Evolutionary conservation across 2,797 vertebrate genomes (phyloP).

Genomic region (Urosaurus nigricauda): DNA sequence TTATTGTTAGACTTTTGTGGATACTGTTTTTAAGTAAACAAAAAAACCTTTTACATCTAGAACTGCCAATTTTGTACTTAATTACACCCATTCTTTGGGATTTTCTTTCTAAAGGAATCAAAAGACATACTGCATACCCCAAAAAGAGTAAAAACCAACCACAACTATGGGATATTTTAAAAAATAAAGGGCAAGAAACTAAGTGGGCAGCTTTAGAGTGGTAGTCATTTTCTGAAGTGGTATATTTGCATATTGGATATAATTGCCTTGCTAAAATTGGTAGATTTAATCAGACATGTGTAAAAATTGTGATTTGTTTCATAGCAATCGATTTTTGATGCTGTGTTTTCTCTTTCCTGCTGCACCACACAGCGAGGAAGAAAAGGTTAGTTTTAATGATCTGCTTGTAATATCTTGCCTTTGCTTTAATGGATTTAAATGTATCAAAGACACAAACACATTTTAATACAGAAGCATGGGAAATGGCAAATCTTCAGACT

Average conservation of each 20-base stretch:
- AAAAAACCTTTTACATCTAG: conserved; percentile 40
- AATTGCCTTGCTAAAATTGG: conserved; percentile 74
- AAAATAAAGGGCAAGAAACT: conserved; percentile 44
- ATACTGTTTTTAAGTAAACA: conserved; percentile 58
- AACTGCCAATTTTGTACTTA: conserved; percentile 67
- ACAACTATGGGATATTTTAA: conserved; percentile 34
- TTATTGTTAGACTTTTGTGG: conserved; percentile 45
- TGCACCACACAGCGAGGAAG: conserved; percentile 68
- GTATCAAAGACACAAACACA: background rate
- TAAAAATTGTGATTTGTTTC: conserved; percentile 77
- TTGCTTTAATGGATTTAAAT: conserved; percentile 60
- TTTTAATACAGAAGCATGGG: background rate
- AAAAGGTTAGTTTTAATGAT: conserved; percentile 67
- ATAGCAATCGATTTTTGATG: conserved; percentile 76
- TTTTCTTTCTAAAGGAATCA: conserved; percentile 59
- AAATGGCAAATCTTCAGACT: background rate
- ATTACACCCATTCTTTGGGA: conserved; percentile 64
- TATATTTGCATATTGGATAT: conserved; percentile 70
- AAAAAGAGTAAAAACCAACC: conserved; percentile 35
- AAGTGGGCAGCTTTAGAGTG: conserved; percentile 60
- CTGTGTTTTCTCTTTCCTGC: conserved; percentile 71
- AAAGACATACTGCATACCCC: conserved; percentile 58
- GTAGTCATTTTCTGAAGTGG: conserved; percentile 53
- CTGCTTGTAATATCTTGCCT: conserved; percentile 62
- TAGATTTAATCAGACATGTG: conserved; percentile 74